A percentile compares a stretch with the other conserved stretches of the same genome.
phyloP scores from a whole-genome alignment of 2,113 vertebrate genomes.

The Lophochroa leadbeateri region DNA sequence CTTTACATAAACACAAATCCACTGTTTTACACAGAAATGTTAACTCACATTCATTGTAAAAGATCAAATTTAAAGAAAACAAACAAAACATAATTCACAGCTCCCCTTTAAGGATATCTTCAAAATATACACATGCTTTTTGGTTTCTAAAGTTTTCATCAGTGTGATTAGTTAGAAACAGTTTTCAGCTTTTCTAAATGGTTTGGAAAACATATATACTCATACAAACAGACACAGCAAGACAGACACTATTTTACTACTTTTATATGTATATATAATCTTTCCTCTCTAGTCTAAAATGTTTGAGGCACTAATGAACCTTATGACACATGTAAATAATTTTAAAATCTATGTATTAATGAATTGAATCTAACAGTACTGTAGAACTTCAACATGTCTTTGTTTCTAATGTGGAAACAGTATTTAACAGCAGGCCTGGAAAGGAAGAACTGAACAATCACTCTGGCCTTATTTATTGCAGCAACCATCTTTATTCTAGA shows the following conservation, averaged over 20 bases:
- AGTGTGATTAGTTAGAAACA: neutral
- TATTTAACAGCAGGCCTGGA: neutral
- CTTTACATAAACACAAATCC: neutral
- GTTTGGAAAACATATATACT: neutral
- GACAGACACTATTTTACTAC: neutral
- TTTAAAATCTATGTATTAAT: neutral
- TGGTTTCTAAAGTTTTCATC: neutral
- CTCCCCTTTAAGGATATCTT: neutral
- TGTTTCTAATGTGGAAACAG: neutral
- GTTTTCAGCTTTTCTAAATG: neutral
- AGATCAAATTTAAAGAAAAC: neutral
- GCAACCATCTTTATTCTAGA: neutral
- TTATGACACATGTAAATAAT: neutral
- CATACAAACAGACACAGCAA: neutral
- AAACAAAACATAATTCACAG: neutral
- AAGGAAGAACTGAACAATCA: neutral
- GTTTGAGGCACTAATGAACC: neutral
- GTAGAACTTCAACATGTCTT: neutral
- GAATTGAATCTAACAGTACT: neutral
- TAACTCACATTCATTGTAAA: neutral
- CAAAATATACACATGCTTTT: neutral
- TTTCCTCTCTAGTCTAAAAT: neutral
- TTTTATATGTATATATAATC: neutral
- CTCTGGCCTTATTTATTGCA: neutral
- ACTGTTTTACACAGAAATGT: neutral